Conservation (phyloP, 2,888 invertebrate genomes). For the Eurois occulta region DNA sequence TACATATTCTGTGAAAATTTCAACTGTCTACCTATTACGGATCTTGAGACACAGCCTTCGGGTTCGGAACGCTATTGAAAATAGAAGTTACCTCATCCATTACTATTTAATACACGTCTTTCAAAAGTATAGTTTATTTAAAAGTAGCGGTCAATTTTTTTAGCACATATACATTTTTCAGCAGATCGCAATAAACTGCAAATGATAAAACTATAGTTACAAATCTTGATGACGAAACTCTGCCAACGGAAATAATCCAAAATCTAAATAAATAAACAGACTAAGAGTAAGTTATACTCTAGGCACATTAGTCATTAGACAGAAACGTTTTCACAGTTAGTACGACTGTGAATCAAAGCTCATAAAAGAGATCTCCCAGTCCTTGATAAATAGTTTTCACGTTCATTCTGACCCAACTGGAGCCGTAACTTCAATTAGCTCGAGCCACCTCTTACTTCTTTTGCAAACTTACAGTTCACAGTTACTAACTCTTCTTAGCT, state of each 20-base stretch:
- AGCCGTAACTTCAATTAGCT: constrained; percentile 40
- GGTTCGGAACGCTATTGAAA: background rate
- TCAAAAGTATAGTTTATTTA: background rate
- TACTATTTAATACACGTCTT: background rate
- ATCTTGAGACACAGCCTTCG: no score
- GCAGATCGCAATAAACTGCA: background rate
- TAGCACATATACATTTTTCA: background rate
- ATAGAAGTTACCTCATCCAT: background rate
- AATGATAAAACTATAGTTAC: background rate
- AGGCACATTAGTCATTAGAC: background rate
- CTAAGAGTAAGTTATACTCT: background rate
- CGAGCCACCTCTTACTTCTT: constrained; percentile 19
- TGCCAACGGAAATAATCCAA: background rate
- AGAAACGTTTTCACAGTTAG: background rate
- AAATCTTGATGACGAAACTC: background rate
- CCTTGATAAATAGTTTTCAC: background rate
- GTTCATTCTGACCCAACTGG: background rate
- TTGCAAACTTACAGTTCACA: constrained; percentile 22
- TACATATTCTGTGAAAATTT: no score
- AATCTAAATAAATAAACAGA: background rate
- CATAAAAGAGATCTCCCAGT: background rate
- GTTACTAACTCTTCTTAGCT: constrained; percentile 14
- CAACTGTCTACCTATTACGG: no score
- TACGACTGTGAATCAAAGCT: background rate
- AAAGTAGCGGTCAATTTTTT: no score